Percentiles rank a stretch among this genome's conserved stretches.
Conservation (phyloP, 2,888 invertebrate species). For the Actias luna region DNA sequence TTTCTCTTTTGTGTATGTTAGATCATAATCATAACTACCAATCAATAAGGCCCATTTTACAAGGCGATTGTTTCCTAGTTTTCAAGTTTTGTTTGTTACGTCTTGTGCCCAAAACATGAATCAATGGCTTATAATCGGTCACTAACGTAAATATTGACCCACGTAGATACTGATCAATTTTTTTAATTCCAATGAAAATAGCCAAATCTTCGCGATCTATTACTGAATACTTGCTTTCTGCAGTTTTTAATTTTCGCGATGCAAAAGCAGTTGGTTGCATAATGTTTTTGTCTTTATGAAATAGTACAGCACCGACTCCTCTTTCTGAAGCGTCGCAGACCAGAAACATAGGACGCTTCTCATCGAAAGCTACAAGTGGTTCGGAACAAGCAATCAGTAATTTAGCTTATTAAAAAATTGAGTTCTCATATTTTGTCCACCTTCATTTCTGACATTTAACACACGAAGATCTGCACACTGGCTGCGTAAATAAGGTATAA, state of each 20-base stretch:
- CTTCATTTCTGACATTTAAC: too few relatives aligned
- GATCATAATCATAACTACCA: neutral
- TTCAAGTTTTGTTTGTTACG: neutral
- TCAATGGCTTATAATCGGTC: neutral
- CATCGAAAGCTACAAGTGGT: too few relatives aligned
- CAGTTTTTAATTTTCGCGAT: neutral
- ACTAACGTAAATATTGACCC: neutral
- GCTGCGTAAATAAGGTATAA: too few relatives aligned
- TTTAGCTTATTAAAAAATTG: too few relatives aligned
- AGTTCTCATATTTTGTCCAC: too few relatives aligned
- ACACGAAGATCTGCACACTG: too few relatives aligned
- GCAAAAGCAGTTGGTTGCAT: neutral
- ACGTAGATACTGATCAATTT: neutral
- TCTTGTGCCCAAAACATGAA: neutral
- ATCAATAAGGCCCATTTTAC: neutral
- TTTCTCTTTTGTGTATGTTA: neutral
- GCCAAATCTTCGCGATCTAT: neutral
- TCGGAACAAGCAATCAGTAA: too few relatives aligned
- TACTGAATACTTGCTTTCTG: neutral
- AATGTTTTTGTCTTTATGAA: neutral
- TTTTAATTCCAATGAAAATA: neutral
- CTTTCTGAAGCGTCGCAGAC: too few relatives aligned
- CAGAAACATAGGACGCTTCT: too few relatives aligned
- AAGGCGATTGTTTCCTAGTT: neutral
- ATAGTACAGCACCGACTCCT: neutral